A percentile compares a stretch with the other conserved stretches of the same genome.
Evolutionary conservation across 2,888 invertebrate genomes (phyloP).

Genomic region (Formica aserva): DNA sequence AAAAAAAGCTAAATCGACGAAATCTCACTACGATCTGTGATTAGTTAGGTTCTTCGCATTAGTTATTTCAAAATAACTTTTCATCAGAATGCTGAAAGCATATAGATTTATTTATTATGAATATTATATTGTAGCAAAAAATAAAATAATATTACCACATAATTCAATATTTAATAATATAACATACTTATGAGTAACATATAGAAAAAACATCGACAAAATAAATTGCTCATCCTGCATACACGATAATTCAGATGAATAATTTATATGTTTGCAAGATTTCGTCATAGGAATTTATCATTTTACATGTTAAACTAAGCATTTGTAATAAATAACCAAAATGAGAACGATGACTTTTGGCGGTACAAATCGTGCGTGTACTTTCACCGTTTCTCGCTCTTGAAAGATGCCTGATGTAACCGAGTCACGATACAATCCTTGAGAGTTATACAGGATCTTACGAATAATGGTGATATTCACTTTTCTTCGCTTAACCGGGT

Average conservation of each 20-base stretch:
- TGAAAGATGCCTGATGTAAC: slow-evolving; percentile 52
- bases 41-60: not conserved
- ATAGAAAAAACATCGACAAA: not conserved
- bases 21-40: slow-evolving; percentile 22
- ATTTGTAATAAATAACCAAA: slow-evolving; percentile 1
- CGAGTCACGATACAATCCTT: slow-evolving; percentile 50
- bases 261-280: not conserved
- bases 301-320: no score
- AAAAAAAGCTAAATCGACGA: slow-evolving; percentile 8
- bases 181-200: not conserved
- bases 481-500: slow-evolving; percentile 46
- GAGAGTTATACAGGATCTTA: not conserved
- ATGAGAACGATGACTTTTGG: slow-evolving; percentile 44
- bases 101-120: not conserved
- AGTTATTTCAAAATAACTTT: slow-evolving; percentile 1
- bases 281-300: not conserved
- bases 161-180: not conserved
- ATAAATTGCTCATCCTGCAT: not conserved
- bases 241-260: not conserved
- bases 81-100: not conserved
- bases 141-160: not conserved
- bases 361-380: slow-evolving; percentile 52
- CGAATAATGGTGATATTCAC: slow-evolving; percentile 55
- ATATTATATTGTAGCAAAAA: not conserved
- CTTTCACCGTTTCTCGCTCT: slow-evolving; percentile 64